A percentile compares a stretch with the other conserved stretches of the same genome.
phyloP scores from a whole-genome alignment of 2,797 vertebrate genomes.

The Trachurus trachurus region DNA sequence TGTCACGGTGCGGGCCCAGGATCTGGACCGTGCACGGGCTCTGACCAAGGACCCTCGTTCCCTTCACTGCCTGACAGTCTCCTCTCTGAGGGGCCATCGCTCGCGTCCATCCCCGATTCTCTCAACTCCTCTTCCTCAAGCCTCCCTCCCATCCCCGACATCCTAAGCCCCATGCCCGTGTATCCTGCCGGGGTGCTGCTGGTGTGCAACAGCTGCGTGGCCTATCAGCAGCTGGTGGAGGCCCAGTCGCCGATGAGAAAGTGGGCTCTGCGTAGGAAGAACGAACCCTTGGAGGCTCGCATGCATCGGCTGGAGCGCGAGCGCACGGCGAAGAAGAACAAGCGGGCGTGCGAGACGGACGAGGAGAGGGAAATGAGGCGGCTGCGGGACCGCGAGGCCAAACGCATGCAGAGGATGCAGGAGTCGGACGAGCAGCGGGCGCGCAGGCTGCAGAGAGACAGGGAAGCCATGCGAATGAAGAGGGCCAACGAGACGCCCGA shows the following conservation, averaged over 20 bases:
- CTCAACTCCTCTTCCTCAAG: conserved; percentile 81
- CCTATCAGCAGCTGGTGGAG: conserved; percentile 93
- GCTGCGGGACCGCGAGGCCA: conserved; percentile 96
- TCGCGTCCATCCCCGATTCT: conserved; percentile 82
- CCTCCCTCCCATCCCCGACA: conserved; percentile 86
- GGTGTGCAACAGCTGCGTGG: conserved; percentile 96
- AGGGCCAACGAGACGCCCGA: conserved; percentile 97
- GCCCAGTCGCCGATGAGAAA: conserved; percentile 90
- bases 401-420: conserved; percentile 97
- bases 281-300: conserved; percentile 92
- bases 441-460: conserved; percentile 93
- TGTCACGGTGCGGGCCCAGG: conserved; percentile 57
- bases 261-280: conserved; percentile 94
- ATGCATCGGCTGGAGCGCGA: conserved; percentile 95
- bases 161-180: conserved; percentile 87
- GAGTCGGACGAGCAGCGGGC: conserved; percentile 96
- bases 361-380: conserved; percentile 93
- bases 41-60: conserved; percentile 78
- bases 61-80: conserved; percentile 83
- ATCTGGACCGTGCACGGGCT: conserved; percentile 55
- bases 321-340: conserved; percentile 96
- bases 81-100: conserved; percentile 82
- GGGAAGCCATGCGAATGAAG: conserved; percentile 97
- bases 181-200: conserved; percentile 95
- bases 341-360: conserved; percentile 93